These are phyloP conservation scores for Trachymyrmex cornetzi DNA, from an alignment of 1,140 invertebrate genomes.

Conservation along the genomic window DNA sequence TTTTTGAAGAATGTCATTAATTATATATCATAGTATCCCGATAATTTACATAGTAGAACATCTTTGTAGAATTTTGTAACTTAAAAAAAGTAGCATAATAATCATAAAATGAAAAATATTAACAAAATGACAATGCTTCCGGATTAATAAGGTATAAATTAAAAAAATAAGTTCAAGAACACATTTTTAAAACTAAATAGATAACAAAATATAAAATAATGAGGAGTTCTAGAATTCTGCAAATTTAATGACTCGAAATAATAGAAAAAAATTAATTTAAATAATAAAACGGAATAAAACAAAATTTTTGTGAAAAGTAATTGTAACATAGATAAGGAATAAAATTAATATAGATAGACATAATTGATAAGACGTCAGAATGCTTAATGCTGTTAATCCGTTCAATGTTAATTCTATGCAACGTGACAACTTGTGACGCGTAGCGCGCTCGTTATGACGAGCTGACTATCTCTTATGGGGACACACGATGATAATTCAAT, in stretches of 20 bases:
- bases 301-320: background rate
- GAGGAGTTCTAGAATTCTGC: background rate
- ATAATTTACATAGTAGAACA: background rate
- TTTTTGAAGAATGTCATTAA: background rate
- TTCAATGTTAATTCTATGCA: constrained; percentile 30
- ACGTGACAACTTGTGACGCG: constrained; percentile 59
- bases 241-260: background rate
- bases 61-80: background rate
- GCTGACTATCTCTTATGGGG: constrained; percentile 67
- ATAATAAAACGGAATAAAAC: too few species aligned
- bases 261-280: too few species aligned
- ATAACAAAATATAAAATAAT: background rate
- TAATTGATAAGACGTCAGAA: constrained; percentile 27
- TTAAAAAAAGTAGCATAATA: background rate
- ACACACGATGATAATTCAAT: constrained; percentile 75
- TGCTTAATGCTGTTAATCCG: constrained; percentile 20
- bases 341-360: background rate
- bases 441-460: constrained; percentile 59
- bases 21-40: background rate
- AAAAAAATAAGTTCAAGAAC: background rate
- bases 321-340: background rate
- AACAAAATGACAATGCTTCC: background rate
- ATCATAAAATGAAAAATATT: background rate
- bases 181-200: background rate
- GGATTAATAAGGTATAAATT: background rate